A percentile compares a stretch with the other conserved stretches of the same genome.
Conservation (phyloP, 1,140 invertebrate species). For the Eufriesea mexicana region DNA sequence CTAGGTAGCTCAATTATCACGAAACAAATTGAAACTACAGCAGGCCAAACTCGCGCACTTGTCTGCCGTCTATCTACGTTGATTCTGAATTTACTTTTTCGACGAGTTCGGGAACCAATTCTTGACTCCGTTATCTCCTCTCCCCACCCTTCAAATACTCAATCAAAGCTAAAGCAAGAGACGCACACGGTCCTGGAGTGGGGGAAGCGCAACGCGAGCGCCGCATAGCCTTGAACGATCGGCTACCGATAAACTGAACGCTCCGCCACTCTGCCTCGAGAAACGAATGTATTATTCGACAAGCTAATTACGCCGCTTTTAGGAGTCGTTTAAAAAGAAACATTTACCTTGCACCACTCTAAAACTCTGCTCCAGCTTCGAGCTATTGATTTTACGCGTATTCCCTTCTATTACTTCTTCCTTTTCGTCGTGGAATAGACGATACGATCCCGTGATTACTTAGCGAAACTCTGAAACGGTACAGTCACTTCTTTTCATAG, state of each 20-base stretch:
- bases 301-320: slow-evolving; percentile 24
- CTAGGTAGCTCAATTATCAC: slow-evolving; percentile 1
- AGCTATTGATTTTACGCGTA: slow-evolving; percentile 38
- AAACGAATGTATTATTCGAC: slow-evolving; percentile 37
- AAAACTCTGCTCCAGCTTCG: not conserved
- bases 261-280: not conserved
- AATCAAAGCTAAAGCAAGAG: slow-evolving; percentile 48
- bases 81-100: slow-evolving; percentile 43
- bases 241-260: not conserved
- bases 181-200: not conserved
- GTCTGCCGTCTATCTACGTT: slow-evolving; percentile 14
- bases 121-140: slow-evolving; percentile 20
- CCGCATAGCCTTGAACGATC: not conserved
- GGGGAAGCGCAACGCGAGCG: not conserved
- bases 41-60: slow-evolving; percentile 12
- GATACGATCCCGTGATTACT: slow-evolving; percentile 13
- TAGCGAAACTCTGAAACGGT: not conserved
- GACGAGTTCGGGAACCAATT: slow-evolving; percentile 45
- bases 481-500: not conserved
- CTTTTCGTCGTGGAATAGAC: not conserved
- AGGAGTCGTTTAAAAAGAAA: slow-evolving; percentile 18
- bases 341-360: slow-evolving; percentile 28
- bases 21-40: slow-evolving; percentile 25
- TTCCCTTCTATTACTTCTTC: not conserved
- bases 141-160: slow-evolving; percentile 43